A percentile compares a stretch with the other conserved stretches of the same genome.
Evolutionary conservation across 2,797 vertebrate species (phyloP).

Genomic region (Micropoecilia bifurca): DNA sequence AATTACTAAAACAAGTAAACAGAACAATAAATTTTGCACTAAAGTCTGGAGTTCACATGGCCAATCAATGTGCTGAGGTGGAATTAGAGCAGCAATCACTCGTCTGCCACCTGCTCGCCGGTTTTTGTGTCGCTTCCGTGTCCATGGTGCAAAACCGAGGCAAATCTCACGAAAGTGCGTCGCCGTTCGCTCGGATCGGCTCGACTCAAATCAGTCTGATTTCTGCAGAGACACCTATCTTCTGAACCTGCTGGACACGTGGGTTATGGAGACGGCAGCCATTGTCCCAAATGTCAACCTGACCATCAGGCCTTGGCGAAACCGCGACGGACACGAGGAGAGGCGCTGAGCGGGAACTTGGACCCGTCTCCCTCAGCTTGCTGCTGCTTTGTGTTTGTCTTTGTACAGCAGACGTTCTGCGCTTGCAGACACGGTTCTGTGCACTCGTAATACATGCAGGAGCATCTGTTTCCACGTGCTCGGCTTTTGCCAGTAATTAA

Average conservation of each 20-base stretch:
- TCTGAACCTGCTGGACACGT: not conserved
- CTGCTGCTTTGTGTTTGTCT: not conserved
- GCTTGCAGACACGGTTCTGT: not conserved
- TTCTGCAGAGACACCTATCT: not conserved
- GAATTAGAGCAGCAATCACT: not conserved
- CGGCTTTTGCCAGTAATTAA: not conserved
- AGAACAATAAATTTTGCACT: not conserved
- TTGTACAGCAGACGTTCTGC: not conserved
- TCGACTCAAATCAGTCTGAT: not conserved
- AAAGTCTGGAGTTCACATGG: not conserved
- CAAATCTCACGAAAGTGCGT: not conserved
- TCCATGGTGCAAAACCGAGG: not conserved
- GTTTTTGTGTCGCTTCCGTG: not conserved
- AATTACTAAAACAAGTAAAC: not conserved
- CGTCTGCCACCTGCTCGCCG: not conserved
- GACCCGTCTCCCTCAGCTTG: too few relatives aligned
- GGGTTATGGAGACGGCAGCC: not conserved
- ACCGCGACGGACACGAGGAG: not conserved
- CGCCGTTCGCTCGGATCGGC: not conserved
- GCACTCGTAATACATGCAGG: conserved; percentile 1
- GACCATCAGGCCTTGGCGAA: not conserved
- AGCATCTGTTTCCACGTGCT: conserved; percentile 8
- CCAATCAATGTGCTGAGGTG: not conserved
- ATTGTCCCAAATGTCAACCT: not conserved
- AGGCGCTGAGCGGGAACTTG: not conserved